Evolutionary conservation across 1,140 invertebrate genomes (phyloP), one percentile per base, ranked within the genome.

Genomic region (Aleiodes sp.): DNA sequence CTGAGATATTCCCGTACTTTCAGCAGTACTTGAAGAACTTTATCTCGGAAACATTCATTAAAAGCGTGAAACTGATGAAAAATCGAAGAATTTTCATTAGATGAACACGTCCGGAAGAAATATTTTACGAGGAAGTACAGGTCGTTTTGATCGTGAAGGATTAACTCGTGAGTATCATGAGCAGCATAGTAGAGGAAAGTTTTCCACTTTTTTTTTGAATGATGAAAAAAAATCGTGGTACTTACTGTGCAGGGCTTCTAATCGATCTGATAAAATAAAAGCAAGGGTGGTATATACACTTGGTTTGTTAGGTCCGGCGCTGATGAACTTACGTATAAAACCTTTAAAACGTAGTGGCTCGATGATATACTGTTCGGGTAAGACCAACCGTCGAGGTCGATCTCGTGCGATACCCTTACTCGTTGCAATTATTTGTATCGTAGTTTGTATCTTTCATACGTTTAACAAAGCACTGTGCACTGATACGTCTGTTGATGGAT

Each of bases 371-470:
- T 52, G 62, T 41, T 21, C 8, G 39, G 43, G 46, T 70, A 41
- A 39, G 65, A 60, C 37, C 39, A 37, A 64, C 56, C 59, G 59
- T 63, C 60, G 46, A 72, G 70, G 67, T 68, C 70, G 70, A 72
- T 72, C 62, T 57, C 65, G 70, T 68, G 65, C 60, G 65, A 63
- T 68, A 65, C 66, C 66, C 65, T 65, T 68, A 46, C 67, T 57
- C 24, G 62, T 67, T 52, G 70, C 63, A 72, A 72, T 72, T 72
- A 72, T 72, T 72, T 46, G 70, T 72, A 72, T 68, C 66, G 70
- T 28, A 19, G 10, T 28, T 59, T 59, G 1, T 37, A 52, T 72
- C 59, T 72, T 66, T 46, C 26, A 29, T 66, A 37, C 31, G 43
- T 57, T 62, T 35, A 63, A 39, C 28, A 65, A 65, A 57, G 33